Percentiles rank a stretch among this genome's conserved stretches.
Evolutionary conservation across 2,888 invertebrate species (phyloP).

Genomic region (Parasteatoda lunata): DNA sequence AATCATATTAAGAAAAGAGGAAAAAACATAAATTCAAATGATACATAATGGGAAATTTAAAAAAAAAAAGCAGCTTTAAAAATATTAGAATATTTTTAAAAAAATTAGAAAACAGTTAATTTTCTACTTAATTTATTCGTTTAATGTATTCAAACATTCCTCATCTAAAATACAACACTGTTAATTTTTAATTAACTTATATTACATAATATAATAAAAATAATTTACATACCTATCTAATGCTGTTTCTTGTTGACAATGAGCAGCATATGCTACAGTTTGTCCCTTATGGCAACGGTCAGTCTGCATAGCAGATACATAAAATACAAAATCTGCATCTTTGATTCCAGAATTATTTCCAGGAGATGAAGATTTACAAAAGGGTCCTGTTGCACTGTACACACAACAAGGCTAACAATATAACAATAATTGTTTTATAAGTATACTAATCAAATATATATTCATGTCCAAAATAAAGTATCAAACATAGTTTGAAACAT

Average conservation of each 20-base stretch:
- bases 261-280: conserved; percentile 97
- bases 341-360: conserved; percentile 81
- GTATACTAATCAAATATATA: neutral
- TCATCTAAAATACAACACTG: neutral
- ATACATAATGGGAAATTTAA: no score
- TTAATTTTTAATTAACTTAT: neutral
- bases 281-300: conserved; percentile 91
- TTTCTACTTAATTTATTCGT: no score
- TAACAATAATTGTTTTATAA: no score
- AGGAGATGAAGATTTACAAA: conserved; percentile 79
- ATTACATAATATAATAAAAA: neutral
- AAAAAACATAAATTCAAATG: no score
- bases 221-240: conserved; percentile 82
- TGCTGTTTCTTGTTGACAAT: conserved; percentile 96
- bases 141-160: neutral
- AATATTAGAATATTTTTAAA: no score
- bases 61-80: no score
- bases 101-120: no score
- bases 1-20: no score
- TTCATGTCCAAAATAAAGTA: conserved; percentile 25
- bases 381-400: conserved; percentile 89
- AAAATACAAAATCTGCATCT: conserved; percentile 96
- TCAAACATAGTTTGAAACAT: neutral
- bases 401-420: conserved; percentile 84
- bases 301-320: conserved; percentile 95